A percentile compares a stretch with the other conserved stretches of the same genome.
Evolutionary conservation across 2,888 invertebrate genomes (phyloP).

Genomic region (Physocephala rufipes): DNA sequence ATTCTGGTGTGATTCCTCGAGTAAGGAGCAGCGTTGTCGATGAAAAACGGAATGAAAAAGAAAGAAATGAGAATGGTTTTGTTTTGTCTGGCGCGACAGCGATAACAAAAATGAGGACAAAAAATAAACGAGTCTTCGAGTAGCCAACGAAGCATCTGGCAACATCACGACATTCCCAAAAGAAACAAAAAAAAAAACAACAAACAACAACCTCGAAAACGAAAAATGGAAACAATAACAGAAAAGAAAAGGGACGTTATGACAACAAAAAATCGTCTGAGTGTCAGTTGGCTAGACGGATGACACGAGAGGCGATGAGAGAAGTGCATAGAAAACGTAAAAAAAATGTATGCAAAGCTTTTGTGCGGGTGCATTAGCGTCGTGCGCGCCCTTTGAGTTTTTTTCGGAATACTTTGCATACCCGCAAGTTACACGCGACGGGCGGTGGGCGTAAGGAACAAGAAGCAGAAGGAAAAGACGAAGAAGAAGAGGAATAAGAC

Average conservation of each 20-base stretch:
- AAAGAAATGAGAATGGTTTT: constrained; percentile 12
- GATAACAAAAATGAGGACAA: background rate
- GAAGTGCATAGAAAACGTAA: constrained; percentile 28
- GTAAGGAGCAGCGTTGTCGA: constrained; percentile 2
- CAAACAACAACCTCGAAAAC: background rate
- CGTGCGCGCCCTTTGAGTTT: background rate
- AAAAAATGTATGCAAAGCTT: constrained; percentile 26
- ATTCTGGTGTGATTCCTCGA: constrained; percentile 17
- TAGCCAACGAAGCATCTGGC: constrained; percentile 24
- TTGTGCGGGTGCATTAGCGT: constrained; percentile 27
- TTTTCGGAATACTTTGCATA: constrained; percentile 4
- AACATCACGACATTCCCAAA: constrained; percentile 16
- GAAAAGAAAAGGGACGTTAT: no score
- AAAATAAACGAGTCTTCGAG: background rate
- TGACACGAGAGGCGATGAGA: background rate
- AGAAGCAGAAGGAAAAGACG: no score
- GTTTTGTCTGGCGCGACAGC: constrained; percentile 23
- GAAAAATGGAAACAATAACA: background rate
- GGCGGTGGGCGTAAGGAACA: no score
- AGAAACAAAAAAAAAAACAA: constrained; percentile 5
- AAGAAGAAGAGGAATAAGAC: no score
- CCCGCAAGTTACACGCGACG: no score
- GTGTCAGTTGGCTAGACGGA: background rate
- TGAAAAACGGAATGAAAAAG: background rate
- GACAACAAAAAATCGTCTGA: no score